phyloP scores from a whole-genome alignment of 2,113 vertebrate species.

The Pollimyrus isidori region DNA sequence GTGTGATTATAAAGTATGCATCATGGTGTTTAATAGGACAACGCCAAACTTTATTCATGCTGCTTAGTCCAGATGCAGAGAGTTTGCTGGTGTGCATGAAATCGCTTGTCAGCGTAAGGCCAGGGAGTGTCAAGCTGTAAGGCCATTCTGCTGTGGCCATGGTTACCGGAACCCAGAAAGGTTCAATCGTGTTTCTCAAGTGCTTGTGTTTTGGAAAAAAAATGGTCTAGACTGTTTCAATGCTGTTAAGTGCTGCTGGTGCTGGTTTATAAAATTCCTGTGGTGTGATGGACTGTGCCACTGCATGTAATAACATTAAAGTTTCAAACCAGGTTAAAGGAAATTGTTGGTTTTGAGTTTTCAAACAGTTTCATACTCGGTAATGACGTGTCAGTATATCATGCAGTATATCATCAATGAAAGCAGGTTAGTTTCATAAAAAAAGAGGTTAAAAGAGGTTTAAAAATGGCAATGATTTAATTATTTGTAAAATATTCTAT shows the following conservation, averaged over 20 bases:
- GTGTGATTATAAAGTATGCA: background rate
- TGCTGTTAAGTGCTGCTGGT: conserved; percentile 41
- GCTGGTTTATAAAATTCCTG: conserved; percentile 38
- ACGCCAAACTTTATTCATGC: background rate
- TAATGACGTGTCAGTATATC: background rate
- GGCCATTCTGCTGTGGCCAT: conserved; percentile 47
- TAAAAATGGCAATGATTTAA: background rate
- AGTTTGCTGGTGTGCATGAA: conserved; percentile 38
- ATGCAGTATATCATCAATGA: too few species aligned
- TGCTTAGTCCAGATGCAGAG: conserved; percentile 12
- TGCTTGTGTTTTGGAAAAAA: conserved; percentile 45
- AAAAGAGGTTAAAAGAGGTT: background rate
- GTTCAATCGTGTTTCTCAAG: conserved; percentile 40
- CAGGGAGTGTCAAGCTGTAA: conserved; percentile 19
- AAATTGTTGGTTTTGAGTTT: background rate
- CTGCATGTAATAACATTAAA: conserved; percentile 64
- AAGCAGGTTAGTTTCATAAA: background rate
- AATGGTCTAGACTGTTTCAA: conserved; percentile 47
- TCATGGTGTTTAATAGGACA: background rate
- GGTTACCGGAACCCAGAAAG: conserved; percentile 31
- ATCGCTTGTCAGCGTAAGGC: conserved; percentile 27
- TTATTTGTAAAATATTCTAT: background rate
- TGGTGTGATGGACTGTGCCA: conserved; percentile 48
- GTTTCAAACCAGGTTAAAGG: background rate
- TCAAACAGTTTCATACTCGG: background rate